Conservation (phyloP, 2,888 invertebrate genomes). For the Lepidochrysops patricia region DNA sequence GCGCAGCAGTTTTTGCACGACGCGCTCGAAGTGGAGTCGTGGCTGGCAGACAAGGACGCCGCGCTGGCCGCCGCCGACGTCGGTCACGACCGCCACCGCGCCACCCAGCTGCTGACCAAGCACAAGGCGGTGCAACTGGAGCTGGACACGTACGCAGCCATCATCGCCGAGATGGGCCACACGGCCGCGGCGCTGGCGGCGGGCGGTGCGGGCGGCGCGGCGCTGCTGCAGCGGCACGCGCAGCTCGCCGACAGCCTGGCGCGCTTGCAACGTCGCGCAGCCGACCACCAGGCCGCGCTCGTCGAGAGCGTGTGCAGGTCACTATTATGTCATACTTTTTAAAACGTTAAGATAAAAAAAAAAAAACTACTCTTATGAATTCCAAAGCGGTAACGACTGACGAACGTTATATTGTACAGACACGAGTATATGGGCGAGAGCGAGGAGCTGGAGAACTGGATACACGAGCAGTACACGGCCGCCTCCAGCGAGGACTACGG, state of each 20-base stretch:
- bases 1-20: slow-evolving; percentile 95
- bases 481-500: slow-evolving; percentile 96
- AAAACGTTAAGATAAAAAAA: background rate
- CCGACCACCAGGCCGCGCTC: slow-evolving; percentile 85
- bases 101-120: slow-evolving; percentile 93
- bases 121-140: slow-evolving; percentile 95
- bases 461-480: slow-evolving; percentile 90
- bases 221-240: slow-evolving; percentile 84
- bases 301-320: slow-evolving; percentile 90
- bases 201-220: slow-evolving; percentile 85
- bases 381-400: background rate
- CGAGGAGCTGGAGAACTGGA: slow-evolving; percentile 93
- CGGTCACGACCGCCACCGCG: slow-evolving; percentile 91
- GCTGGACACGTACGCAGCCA: slow-evolving; percentile 92
- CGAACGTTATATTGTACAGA: slow-evolving; percentile 40
- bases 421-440: slow-evolving; percentile 94
- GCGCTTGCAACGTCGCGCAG: slow-evolving; percentile 86
- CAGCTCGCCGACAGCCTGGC: slow-evolving; percentile 85
- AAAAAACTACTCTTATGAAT: background rate
- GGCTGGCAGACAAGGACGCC: slow-evolving; percentile 91
- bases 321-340: background rate
- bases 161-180: slow-evolving; percentile 94
- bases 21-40: slow-evolving; percentile 92
- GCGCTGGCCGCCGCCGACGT: slow-evolving; percentile 88
- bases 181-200: slow-evolving; percentile 87